Evolutionary conservation across 2,113 vertebrate species (phyloP).

Genomic region (Oryzias curvinotus): DNA sequence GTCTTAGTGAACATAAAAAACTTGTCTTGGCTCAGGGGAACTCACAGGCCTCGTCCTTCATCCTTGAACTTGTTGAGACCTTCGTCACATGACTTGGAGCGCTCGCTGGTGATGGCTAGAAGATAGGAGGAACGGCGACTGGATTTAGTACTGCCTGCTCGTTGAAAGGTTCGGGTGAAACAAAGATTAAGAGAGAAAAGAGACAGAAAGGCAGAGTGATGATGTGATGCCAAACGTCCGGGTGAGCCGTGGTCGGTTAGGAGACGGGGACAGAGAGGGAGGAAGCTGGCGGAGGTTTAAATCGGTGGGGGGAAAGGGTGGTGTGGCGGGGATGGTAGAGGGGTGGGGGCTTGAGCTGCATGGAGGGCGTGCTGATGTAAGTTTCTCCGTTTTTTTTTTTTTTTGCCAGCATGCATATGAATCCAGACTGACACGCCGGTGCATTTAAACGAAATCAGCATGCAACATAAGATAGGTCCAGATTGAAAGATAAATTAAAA

Average conservation of each 20-base stretch:
- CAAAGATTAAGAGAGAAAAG: slow-evolving; percentile 14
- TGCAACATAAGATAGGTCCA: slow-evolving; percentile 10
- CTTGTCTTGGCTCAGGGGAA: background rate
- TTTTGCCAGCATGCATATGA: slow-evolving; percentile 80
- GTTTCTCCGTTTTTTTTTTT: no score
- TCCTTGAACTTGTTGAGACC: slow-evolving; percentile 93
- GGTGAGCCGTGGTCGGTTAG: slow-evolving; percentile 53
- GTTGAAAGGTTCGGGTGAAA: slow-evolving; percentile 39
- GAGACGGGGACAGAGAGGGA: slow-evolving; percentile 20
- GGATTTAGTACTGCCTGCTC: slow-evolving; percentile 90
- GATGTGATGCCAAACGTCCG: slow-evolving; percentile 68
- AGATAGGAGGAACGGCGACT: slow-evolving; percentile 97
- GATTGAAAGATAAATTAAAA: slow-evolving; percentile 7
- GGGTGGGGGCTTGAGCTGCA: slow-evolving; percentile 27
- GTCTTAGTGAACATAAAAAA: background rate
- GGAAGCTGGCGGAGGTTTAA: slow-evolving; percentile 9
- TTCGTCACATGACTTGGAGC: slow-evolving; percentile 97
- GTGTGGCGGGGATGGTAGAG: slow-evolving; percentile 4
- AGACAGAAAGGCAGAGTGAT: slow-evolving; percentile 52
- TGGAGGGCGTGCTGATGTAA: background rate
- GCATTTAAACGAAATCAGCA: slow-evolving; percentile 1
- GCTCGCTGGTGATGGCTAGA: slow-evolving; percentile 93
- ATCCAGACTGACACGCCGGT: slow-evolving; percentile 7
- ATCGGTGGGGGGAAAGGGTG: background rate
- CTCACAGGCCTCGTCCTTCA: slow-evolving; percentile 84